phyloP scores from a whole-genome alignment of 2,797 vertebrate genomes.

The Fratercula arctica region DNA sequence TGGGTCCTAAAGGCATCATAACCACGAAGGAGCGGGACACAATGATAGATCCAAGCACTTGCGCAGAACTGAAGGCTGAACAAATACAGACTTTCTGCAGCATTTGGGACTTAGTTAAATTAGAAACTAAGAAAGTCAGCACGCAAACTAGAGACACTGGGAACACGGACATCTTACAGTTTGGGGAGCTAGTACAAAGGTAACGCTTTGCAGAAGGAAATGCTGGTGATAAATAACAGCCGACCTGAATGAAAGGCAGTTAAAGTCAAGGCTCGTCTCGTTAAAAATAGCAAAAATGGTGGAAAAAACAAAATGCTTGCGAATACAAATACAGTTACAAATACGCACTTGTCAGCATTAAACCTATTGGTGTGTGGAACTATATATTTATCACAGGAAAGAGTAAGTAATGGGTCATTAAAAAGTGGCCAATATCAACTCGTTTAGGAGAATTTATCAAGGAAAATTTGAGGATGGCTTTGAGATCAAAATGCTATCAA shows the following conservation, averaged over 20 bases:
- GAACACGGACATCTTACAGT: background rate
- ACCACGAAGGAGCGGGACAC: background rate
- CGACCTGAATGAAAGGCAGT: background rate
- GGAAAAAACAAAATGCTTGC: background rate
- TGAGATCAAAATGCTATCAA: background rate
- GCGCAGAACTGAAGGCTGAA: background rate
- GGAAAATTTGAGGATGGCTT: background rate
- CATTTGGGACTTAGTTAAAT: background rate
- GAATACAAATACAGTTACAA: background rate
- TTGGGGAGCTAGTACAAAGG: background rate
- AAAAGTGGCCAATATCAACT: background rate
- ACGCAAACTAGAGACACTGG: background rate
- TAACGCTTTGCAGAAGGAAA: background rate
- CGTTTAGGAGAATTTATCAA: background rate
- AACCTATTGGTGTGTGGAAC: background rate
- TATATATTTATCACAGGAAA: background rate
- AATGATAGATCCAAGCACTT: background rate
- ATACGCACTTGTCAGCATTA: background rate
- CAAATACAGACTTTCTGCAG: background rate
- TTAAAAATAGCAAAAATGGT: background rate
- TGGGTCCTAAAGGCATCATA: rapidly evolving
- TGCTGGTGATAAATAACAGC: background rate
- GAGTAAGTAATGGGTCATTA: background rate
- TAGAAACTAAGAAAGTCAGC: background rate
- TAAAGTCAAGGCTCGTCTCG: background rate